Conservation (phyloP, 2,797 vertebrate species). For the Stomatorhinus walkeri region DNA sequence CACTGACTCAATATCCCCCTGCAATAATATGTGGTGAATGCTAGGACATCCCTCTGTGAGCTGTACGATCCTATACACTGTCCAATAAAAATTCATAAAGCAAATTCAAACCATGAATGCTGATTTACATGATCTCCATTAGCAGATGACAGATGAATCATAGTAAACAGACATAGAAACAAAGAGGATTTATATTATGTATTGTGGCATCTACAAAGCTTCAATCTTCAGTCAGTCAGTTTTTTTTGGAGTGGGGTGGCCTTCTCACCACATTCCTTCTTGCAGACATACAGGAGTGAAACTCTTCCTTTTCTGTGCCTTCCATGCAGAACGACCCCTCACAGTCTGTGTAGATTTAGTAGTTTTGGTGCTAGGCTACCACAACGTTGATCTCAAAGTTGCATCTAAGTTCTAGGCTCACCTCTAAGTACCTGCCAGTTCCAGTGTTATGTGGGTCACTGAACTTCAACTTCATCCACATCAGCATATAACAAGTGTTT, state of each 20-base stretch:
- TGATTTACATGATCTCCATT: neutral
- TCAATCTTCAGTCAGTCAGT: neutral
- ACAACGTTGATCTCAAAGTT: neutral
- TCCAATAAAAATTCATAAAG: neutral
- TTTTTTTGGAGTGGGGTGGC: neutral
- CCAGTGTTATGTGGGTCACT: neutral
- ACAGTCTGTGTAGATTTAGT: slow-evolving; percentile 26
- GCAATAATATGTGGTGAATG: neutral
- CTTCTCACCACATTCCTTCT: slow-evolving; percentile 32
- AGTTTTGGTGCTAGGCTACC: neutral
- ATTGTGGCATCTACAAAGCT: neutral
- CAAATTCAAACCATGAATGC: neutral
- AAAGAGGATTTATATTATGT: neutral
- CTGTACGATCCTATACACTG: neutral
- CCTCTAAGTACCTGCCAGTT: neutral
- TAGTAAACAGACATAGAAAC: neutral
- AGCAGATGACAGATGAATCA: neutral
- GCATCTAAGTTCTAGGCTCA: neutral
- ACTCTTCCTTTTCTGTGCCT: slow-evolving; percentile 25
- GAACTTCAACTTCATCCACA: neutral
- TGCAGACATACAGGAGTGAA: slow-evolving; percentile 37
- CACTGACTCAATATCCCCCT: neutral
- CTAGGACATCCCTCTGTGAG: neutral
- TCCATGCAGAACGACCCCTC: slow-evolving; percentile 44
- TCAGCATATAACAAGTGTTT: neutral